Percentiles rank a stretch among this genome's conserved stretches.
These are phyloP conservation scores for Thymallus thymallus DNA, from an alignment of 2,113 vertebrate genomes.

Conservation along the genomic window DNA sequence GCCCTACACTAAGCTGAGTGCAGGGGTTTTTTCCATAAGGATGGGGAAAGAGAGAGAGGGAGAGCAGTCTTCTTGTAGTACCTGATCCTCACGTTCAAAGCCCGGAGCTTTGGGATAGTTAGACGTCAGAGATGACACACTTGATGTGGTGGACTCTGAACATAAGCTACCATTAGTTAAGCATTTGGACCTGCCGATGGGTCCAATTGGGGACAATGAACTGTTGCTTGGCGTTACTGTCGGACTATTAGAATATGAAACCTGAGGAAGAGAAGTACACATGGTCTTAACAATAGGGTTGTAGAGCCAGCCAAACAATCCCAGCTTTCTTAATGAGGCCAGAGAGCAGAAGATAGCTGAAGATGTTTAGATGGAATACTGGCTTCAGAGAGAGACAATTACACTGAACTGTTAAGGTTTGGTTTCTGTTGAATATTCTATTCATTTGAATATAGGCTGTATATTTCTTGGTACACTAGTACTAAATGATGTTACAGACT, in stretches of 20 bases:
- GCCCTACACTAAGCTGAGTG: slow-evolving; percentile 1
- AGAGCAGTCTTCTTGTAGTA: slow-evolving; percentile 75
- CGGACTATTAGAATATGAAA: slow-evolving; percentile 82
- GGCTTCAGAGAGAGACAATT: background rate
- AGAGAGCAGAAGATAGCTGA: background rate
- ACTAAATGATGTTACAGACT: background rate
- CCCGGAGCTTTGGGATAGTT: slow-evolving; percentile 84
- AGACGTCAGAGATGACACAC: slow-evolving; percentile 78
- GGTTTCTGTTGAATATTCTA: background rate
- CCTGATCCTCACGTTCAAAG: slow-evolving; percentile 86
- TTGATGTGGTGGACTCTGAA: slow-evolving; percentile 79
- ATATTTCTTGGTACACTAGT: background rate
- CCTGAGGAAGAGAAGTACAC: slow-evolving; percentile 78
- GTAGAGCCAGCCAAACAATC: slow-evolving; percentile 29
- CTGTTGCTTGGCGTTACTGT: slow-evolving; percentile 80
- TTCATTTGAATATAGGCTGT: background rate
- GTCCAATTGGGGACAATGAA: slow-evolving; percentile 82
- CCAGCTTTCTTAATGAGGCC: slow-evolving; percentile 12
- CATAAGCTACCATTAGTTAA: slow-evolving; percentile 80
- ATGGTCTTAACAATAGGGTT: slow-evolving; percentile 59
- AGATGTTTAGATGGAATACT: background rate
- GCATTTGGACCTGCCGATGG: slow-evolving; percentile 78
- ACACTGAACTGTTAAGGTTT: background rate
- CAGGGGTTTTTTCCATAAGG: slow-evolving; percentile 21
- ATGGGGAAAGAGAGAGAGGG: slow-evolving; percentile 22